Percentiles rank a stretch among this genome's conserved stretches.
These are phyloP conservation scores for Andrena camellia DNA, from an alignment of 2,888 invertebrate species.

Conservation along the genomic window DNA sequence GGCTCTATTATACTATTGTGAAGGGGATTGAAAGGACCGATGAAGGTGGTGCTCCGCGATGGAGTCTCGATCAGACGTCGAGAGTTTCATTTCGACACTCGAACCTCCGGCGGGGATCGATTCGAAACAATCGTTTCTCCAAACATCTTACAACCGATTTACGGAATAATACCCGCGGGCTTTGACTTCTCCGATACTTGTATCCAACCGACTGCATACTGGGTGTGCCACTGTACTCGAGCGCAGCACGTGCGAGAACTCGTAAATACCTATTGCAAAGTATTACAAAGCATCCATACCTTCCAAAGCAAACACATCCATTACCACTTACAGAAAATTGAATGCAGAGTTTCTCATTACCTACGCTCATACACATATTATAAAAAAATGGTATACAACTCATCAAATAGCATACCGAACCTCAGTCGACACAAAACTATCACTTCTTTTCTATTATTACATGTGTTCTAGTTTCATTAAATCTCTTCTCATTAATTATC, in stretches of 20 bases:
- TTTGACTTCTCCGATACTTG: conserved; percentile 65
- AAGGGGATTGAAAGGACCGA: conserved; percentile 68
- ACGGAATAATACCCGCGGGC: conserved; percentile 66
- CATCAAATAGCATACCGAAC: no score
- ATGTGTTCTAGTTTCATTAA: no score
- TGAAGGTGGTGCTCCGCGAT: conserved; percentile 63
- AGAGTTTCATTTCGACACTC: conserved; percentile 77
- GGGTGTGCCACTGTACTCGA: conserved; percentile 47
- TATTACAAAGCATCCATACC: no score
- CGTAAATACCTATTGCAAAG: no score
- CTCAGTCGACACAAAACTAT: no score
- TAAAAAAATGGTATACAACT: no score
- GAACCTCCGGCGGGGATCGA: conserved; percentile 73
- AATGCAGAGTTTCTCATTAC: no score
- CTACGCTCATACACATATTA: no score
- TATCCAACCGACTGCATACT: conserved; percentile 52
- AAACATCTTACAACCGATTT: conserved; percentile 77
- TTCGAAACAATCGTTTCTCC: conserved; percentile 79
- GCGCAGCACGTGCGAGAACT: background rate
- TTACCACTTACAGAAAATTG: no score
- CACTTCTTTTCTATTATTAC: no score
- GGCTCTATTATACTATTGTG: conserved; percentile 73
- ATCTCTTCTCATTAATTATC: no score
- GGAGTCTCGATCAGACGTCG: conserved; percentile 66
- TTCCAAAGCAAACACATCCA: no score